Evolutionary conservation across 2,113 vertebrate genomes (phyloP).

Genomic region (Tupaia chinensis): DNA sequence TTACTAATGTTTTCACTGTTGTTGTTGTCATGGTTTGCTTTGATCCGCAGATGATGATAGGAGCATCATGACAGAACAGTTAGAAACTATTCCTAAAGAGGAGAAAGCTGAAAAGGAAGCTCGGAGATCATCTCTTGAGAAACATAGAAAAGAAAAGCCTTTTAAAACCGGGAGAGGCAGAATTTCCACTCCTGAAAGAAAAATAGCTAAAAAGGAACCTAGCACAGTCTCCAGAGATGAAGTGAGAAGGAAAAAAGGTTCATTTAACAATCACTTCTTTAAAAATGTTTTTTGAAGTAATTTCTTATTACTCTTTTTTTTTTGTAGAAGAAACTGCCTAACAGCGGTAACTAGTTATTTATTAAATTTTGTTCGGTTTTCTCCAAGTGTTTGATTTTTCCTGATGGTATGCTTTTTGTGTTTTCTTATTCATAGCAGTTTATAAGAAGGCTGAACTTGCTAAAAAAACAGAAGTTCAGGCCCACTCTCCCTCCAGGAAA

Average conservation of each 20-base stretch:
- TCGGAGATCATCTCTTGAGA: conserved; percentile 92
- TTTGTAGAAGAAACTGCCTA: conserved; percentile 70
- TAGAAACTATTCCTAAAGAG: conserved; percentile 94
- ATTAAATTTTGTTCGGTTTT: conserved; percentile 74
- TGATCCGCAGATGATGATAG: conserved; percentile 96
- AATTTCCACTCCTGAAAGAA: conserved; percentile 97
- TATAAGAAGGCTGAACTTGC: conserved; percentile 98
- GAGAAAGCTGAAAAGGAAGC: conserved; percentile 91
- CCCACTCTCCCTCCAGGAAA: conserved; percentile 97
- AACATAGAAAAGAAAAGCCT: conserved; percentile 94
- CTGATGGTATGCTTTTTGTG: conserved; percentile 90
- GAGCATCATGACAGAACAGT: conserved; percentile 96
- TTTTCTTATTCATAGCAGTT: conserved; percentile 93
- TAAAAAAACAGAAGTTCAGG: conserved; percentile 97
- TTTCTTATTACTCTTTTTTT: conserved; percentile 73
- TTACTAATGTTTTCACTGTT: conserved; percentile 85
- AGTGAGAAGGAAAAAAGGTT: conserved; percentile 99
- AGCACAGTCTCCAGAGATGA: conserved; percentile 96
- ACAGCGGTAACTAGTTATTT: conserved; percentile 66
- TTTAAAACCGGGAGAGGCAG: conserved; percentile 93
- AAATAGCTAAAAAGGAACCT: conserved; percentile 95
- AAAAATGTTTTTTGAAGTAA: conserved; percentile 75
- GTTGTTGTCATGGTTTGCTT: conserved; percentile 89
- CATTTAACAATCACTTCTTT: conserved; percentile 88
- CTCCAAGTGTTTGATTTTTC: conserved; percentile 84